Evolutionary conservation across 2,113 vertebrate genomes (phyloP), one percentile per base, ranked within the genome.

Genomic region (Bufo gargarizans): DNA sequence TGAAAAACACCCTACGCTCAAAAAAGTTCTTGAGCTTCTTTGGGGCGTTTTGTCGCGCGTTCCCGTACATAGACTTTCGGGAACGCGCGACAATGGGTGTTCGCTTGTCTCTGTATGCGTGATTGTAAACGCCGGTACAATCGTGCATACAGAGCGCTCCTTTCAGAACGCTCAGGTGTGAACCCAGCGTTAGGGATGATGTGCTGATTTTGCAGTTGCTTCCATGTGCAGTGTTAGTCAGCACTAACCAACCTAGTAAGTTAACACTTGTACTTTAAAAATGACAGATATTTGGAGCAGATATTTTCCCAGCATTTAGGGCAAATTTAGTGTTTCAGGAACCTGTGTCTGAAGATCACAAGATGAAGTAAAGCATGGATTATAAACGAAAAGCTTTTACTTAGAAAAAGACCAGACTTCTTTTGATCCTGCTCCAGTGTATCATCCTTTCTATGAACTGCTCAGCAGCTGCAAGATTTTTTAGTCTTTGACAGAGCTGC

Each of bases 351-450:
- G 59, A 83, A 49, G 61, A 14, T 72, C 65, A 22, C 14, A 84
- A 71, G 74, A 61, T 78, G 74, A 77, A 86, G 58, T 16, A 4
- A 12, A 61, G 58, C 22, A 53, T 4, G 45, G 45, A 78, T 86
- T 78, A 78, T 33, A 76, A 50, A 86, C 50, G 74, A 63, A 74
- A 65, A 78, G 16, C 3, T 85, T 77, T 47, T 85, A 53, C 74
- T 65, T 20, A 86, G 74, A 86, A 81, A 81, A 49, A 86, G 59
- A 67, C 53, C 85, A 86, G 85, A 86, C 59, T 78, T 78, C 74
- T 77, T 86, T 86, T 86, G 85, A 86, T 86, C 85, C 61, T 78
- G 74, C 6, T 63, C 85, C 85, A 86, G 53, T 69, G 56, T 78
- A 86, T 86, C 74, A 78, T 78, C 63, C 58, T 65, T 53, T 20